Evolutionary conservation across 2,888 invertebrate species (phyloP).

Genomic region (Petrolisthes cinctipes): DNA sequence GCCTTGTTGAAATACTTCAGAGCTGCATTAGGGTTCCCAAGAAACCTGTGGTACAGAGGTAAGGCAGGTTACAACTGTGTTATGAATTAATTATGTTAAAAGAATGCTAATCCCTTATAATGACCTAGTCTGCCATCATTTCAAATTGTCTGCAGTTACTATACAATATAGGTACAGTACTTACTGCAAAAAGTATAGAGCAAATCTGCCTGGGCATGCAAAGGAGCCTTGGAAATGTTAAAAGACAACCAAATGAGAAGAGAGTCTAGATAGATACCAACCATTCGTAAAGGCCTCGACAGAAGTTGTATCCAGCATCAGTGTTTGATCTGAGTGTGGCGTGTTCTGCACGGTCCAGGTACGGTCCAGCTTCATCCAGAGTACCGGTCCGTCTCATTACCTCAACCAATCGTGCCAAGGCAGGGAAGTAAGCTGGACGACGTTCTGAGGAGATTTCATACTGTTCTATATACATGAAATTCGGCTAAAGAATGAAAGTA

Average conservation of each 20-base stretch:
- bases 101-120: too few relatives aligned
- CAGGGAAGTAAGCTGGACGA: conserved; percentile 90
- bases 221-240: neutral
- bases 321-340: conserved; percentile 73
- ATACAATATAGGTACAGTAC: neutral
- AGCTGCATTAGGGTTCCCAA: conserved; percentile 86
- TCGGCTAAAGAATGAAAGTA: too few relatives aligned
- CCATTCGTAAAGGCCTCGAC: conserved; percentile 87
- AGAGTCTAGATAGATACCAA: conserved; percentile 65
- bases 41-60: conserved; percentile 71
- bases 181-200: conserved; percentile 21
- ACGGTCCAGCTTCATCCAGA: conserved; percentile 78
- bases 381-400: conserved; percentile 89
- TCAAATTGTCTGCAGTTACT: too few relatives aligned
- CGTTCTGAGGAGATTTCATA: conserved; percentile 47
- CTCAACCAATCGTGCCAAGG: conserved; percentile 89
- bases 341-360: conserved; percentile 74
- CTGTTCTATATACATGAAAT: too few relatives aligned
- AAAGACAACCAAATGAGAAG: neutral
- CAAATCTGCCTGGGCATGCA: neutral
- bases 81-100: too few relatives aligned
- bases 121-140: too few relatives aligned
- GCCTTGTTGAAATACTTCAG: conserved; percentile 85
- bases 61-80: too few relatives aligned
- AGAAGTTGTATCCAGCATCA: conserved; percentile 84